Evolutionary conservation across 1,140 invertebrate genomes (phyloP).

Genomic region (Cydia pomonella): DNA sequence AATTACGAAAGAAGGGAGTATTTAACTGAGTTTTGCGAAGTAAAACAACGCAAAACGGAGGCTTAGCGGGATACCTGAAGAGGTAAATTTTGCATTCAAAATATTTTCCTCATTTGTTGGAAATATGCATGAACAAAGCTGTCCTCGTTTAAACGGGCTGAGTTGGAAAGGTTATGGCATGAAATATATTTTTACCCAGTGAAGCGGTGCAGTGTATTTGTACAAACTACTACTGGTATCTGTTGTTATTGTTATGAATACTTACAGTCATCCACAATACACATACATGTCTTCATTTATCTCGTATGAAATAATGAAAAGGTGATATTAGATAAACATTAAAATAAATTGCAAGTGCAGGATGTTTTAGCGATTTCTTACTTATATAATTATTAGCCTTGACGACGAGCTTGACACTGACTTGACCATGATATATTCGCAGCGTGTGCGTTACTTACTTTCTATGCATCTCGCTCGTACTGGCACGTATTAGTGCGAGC

Average conservation of each 20-base stretch:
- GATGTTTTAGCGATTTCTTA: too few species aligned
- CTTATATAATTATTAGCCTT: too few species aligned
- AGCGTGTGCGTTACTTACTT: too few species aligned
- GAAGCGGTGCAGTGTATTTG: not conserved
- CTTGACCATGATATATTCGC: too few species aligned
- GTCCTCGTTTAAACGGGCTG: not conserved
- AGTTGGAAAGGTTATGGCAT: not conserved
- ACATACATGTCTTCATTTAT: too few species aligned
- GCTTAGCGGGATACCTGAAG: slow-evolving; percentile 20
- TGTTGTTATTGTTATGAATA: not conserved
- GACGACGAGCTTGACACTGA: too few species aligned
- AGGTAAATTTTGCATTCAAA: slow-evolving; percentile 25
- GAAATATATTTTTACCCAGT: not conserved
- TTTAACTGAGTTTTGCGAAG: not conserved
- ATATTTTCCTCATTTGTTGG: slow-evolving; percentile 17
- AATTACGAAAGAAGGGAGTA: slow-evolving; percentile 8
- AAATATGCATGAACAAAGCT: slow-evolving; percentile 3
- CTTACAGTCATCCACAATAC: too few species aligned
- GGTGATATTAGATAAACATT: too few species aligned
- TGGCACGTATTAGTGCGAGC: too few species aligned
- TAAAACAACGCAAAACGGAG: slow-evolving; percentile 23
- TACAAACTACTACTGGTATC: not conserved
- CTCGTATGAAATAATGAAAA: too few species aligned
- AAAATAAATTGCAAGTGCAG: too few species aligned
- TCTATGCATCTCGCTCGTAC: too few species aligned